Evolutionary conservation across 2,113 vertebrate genomes (phyloP).

Genomic region (Cyprinodon tularosa): DNA sequence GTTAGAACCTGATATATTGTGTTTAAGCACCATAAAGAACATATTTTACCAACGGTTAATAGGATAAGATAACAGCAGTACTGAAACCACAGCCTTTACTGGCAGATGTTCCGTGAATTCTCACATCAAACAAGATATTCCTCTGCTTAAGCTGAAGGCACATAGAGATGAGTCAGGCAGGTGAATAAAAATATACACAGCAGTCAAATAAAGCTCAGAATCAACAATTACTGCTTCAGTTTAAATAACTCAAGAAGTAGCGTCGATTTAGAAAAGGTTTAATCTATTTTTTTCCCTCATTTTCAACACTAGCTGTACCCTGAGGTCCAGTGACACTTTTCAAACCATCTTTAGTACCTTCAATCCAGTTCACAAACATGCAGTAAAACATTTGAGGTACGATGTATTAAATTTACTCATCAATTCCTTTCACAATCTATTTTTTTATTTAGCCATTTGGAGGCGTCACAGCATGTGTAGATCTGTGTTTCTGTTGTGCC

Average conservation of each 20-base stretch:
- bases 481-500: slow-evolving; percentile 64
- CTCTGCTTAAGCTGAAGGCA: slow-evolving; percentile 1
- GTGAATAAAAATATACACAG: slow-evolving; percentile 38
- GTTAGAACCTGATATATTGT: background rate
- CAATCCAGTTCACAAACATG: background rate
- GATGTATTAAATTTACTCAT: background rate
- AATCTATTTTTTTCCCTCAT: background rate
- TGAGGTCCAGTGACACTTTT: background rate
- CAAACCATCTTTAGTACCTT: background rate
- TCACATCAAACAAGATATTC: slow-evolving; percentile 8
- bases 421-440: background rate
- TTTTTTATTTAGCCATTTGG: slow-evolving; percentile 35
- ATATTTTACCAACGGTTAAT: background rate
- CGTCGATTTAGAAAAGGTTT: slow-evolving; percentile 26
- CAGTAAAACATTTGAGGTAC: slow-evolving; percentile 5
- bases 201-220: slow-evolving; percentile 35
- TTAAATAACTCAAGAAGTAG: slow-evolving; percentile 21
- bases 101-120: slow-evolving; percentile 15
- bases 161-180: slow-evolving; percentile 15
- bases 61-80: background rate
- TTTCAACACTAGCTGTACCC: slow-evolving; percentile 9
- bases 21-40: background rate
- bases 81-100: background rate
- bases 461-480: slow-evolving; percentile 50
- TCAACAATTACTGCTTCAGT: slow-evolving; percentile 39